A percentile compares a stretch with the other conserved stretches of the same genome.
Conservation (phyloP, 2,113 vertebrate species). For the Gasterosteus nipponicus region DNA sequence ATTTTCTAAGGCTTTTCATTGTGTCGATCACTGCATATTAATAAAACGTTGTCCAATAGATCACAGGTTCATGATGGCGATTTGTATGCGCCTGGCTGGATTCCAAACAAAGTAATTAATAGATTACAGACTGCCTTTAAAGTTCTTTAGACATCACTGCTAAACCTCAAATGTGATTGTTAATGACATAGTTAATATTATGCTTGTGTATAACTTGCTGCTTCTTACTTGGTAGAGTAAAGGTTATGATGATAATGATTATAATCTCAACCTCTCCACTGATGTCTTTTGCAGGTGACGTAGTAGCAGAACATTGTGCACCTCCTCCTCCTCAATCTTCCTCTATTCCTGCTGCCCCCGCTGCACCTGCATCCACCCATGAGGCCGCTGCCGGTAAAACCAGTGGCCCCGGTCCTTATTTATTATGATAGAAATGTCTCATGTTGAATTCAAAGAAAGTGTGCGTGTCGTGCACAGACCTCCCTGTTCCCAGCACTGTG, state of each 20-base stretch:
- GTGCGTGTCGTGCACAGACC: conserved; percentile 65
- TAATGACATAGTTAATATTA: background rate
- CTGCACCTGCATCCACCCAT: conserved; percentile 36
- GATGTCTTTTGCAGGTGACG: conserved; percentile 57
- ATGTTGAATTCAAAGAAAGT: background rate
- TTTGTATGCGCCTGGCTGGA: background rate
- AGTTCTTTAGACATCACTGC: background rate
- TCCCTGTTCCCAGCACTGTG: conserved; percentile 80
- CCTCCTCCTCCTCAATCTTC: conserved; percentile 56
- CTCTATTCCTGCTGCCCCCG: conserved; percentile 47
- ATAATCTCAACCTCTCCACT: background rate
- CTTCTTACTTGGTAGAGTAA: background rate
- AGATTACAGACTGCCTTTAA: background rate
- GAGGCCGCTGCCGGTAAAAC: conserved; percentile 62
- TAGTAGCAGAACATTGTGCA: conserved; percentile 42
- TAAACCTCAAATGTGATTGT: background rate
- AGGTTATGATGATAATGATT: background rate
- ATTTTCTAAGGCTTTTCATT: background rate
- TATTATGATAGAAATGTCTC: background rate
- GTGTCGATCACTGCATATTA: background rate
- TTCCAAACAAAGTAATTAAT: background rate
- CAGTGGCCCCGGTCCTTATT: background rate
- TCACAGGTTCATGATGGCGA: background rate
- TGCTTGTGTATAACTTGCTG: background rate
- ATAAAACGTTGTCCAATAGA: background rate